Percentiles rank a stretch among this genome's conserved stretches.
phyloP scores from a whole-genome alignment of 1,140 invertebrate species.

The Acromyrmex echinatior region DNA sequence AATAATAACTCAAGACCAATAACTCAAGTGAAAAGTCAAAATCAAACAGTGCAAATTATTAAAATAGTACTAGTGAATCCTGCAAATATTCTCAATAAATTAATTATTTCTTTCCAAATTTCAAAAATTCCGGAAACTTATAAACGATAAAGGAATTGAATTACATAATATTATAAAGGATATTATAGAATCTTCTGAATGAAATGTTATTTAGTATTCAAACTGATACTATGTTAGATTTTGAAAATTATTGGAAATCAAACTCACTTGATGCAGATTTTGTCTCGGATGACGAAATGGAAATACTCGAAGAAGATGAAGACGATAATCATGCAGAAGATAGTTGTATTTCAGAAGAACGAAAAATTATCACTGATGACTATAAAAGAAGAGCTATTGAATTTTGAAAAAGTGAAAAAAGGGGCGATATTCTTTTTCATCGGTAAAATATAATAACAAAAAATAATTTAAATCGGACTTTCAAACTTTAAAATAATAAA shows the following conservation, averaged over 20 bases:
- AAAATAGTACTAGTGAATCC: too few species aligned
- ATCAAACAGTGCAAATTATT: background rate
- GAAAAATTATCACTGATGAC: background rate
- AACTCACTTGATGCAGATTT: too few species aligned
- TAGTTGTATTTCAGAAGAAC: background rate
- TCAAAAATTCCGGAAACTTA: too few species aligned
- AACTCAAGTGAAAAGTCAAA: background rate
- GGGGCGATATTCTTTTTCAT: background rate
- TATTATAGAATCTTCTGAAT: background rate
- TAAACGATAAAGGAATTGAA: too few species aligned
- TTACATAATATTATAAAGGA: too few species aligned
- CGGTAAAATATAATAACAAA: background rate
- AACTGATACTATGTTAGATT: background rate
- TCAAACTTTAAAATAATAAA: background rate
- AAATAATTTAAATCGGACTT: background rate
- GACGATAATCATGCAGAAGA: background rate
- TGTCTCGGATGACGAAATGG: too few species aligned
- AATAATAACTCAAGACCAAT: background rate
- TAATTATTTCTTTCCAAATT: too few species aligned
- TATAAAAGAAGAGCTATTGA: constrained; percentile 4
- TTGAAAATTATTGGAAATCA: background rate
- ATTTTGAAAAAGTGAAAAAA: background rate
- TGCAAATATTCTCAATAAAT: too few species aligned
- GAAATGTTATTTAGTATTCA: background rate
- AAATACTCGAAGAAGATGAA: background rate